Evolutionary conservation across 2,113 vertebrate genomes (phyloP).

Genomic region (Trematomus loennbergii): DNA sequence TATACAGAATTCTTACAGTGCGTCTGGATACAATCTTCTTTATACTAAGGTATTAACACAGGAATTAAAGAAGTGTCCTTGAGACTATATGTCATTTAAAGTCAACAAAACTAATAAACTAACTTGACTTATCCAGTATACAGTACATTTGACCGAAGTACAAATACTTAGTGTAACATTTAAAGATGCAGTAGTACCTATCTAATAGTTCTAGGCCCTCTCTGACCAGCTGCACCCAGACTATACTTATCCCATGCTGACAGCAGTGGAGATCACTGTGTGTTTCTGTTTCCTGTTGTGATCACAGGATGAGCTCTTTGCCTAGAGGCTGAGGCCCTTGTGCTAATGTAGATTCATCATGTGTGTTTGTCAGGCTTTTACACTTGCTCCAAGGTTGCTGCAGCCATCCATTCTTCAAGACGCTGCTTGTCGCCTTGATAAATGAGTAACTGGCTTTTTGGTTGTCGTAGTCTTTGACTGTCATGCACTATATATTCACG

Average conservation of each 20-base stretch:
- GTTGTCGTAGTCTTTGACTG: conserved; percentile 54
- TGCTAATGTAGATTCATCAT: conserved; percentile 75
- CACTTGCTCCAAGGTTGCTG: conserved; percentile 73
- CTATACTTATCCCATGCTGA: background rate
- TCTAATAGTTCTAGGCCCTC: background rate
- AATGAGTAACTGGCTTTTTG: conserved; percentile 66
- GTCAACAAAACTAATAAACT: no score
- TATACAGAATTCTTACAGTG: no score
- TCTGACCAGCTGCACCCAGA: conserved; percentile 1
- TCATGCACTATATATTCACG: conserved; percentile 49
- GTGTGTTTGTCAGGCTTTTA: conserved; percentile 71
- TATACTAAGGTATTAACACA: background rate
- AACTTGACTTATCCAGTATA: no score
- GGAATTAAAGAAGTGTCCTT: background rate
- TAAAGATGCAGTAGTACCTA: background rate
- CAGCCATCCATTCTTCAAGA: conserved; percentile 76
- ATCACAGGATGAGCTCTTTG: conserved; percentile 16
- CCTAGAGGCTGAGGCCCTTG: conserved; percentile 33
- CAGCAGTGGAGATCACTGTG: background rate
- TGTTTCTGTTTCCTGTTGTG: conserved; percentile 25
- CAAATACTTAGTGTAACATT: no score
- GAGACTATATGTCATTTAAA: background rate
- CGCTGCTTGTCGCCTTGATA: conserved; percentile 69
- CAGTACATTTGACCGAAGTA: background rate
- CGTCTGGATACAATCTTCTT: no score